Conservation (phyloP, 2,888 invertebrate species). For the Reticulitermes lucifugus region DNA sequence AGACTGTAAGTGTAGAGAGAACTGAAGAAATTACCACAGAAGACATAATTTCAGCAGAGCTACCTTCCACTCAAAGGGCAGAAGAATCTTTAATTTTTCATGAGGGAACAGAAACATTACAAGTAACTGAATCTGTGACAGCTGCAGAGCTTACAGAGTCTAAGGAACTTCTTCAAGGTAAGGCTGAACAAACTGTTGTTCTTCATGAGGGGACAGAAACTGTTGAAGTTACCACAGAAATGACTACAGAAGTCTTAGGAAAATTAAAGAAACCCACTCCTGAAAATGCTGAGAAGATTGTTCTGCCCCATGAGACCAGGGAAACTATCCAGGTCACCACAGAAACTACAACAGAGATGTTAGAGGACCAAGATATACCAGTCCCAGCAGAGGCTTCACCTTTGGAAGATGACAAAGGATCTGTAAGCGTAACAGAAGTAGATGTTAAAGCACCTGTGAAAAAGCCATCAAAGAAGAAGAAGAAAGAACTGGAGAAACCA, state of each 20-base stretch:
- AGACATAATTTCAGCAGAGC: constrained; percentile 22
- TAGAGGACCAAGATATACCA: background rate
- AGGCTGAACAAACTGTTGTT: constrained; percentile 49
- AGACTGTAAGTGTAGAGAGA: constrained; percentile 54
- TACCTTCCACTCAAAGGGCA: background rate
- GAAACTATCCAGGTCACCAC: constrained; percentile 25
- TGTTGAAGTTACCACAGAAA: constrained; percentile 35
- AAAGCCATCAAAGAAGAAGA: constrained; percentile 30
- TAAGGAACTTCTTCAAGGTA: constrained; percentile 53
- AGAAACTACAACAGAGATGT: constrained; percentile 29
- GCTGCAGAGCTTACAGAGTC: constrained; percentile 17
- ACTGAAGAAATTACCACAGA: constrained; percentile 48
- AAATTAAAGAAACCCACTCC: constrained; percentile 45
- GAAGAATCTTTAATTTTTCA: constrained; percentile 18
- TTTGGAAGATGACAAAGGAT: constrained; percentile 31
- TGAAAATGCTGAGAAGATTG: constrained; percentile 51
- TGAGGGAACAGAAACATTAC: constrained; percentile 21
- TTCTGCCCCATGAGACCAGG: constrained; percentile 30
- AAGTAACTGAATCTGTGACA: background rate
- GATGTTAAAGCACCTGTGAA: constrained; percentile 26
- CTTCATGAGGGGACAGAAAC: constrained; percentile 41
- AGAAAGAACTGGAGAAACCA: constrained; percentile 3
- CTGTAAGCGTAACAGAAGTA: background rate
- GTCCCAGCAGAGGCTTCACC: constrained; percentile 33
- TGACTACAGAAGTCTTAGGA: constrained; percentile 18